Base-by-base conservation (phyloP, 2,888 invertebrate genomes). In the Meghimatium bilineatum region DNA sequence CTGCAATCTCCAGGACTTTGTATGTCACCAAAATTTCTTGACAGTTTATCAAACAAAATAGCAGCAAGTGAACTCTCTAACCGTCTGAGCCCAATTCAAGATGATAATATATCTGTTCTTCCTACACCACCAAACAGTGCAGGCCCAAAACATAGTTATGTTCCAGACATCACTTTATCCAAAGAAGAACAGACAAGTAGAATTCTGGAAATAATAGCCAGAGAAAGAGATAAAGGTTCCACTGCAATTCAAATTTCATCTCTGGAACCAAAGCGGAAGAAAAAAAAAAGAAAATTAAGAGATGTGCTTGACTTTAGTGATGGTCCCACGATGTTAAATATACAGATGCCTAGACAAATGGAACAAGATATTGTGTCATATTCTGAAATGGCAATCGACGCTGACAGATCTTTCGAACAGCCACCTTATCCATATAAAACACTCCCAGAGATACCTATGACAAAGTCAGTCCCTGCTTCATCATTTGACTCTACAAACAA, bases 151-250 rank as follows among this genome's bases (percentile, higher is more conserved):
- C 74, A 69, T n/a, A n/a, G 67, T 32, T 66, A 20, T 26, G 56
- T 72, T 36, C 34, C 34, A n/a, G 84, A 80, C 10, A 52, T 60
- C 29, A 69, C 49, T 29, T 38, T 72, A n/a, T 66, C 80, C 23
- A 84, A 84, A 67, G 78, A 79, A 38, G 80, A 80, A n/a, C 84
- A 84, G 66, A 84, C 80, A 10, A 44, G 26, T 20, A 60, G 84
- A 17, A 84, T 86, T 56, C 72, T 86, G 63, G 85, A 86, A 80
- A 86, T 86, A 38, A 86, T 86, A 36, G 86, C 85, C 20, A 83
- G 85, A 38, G 86, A 85, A 69, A 86, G 82, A 49, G 83, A 80
- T 38, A 84, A 83, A 34, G 29, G 29, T 71, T 52, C 44, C 17
- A 63, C 14, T 32, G 23, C 63, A 20, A 38, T 34, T n/a, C 67